Conservation (phyloP, 2,888 invertebrate genomes). For the Cremastobaeus sp. region DNA sequence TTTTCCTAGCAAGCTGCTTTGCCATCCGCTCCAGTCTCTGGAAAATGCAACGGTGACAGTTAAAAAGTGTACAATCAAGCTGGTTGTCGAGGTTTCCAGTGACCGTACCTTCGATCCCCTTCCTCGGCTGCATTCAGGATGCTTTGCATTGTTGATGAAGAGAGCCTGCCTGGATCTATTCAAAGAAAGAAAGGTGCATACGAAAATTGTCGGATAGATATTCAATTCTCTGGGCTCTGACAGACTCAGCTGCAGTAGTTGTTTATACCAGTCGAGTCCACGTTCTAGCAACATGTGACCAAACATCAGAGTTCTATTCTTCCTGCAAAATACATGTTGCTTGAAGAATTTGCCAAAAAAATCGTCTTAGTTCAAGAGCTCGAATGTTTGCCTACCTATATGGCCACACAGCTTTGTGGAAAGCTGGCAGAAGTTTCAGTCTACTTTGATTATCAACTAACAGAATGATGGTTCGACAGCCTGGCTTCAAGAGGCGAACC, state of each 20-base stretch:
- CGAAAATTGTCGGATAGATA: constrained; percentile 97
- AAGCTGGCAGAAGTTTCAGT: constrained; percentile 91
- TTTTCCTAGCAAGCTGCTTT: constrained; percentile 73
- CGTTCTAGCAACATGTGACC: constrained; percentile 95
- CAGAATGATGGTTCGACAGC: constrained; percentile 94
- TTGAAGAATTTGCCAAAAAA: no score
- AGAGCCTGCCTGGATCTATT: constrained; percentile 99
- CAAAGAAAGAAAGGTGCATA: constrained; percentile 96
- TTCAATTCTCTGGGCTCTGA: constrained; percentile 89
- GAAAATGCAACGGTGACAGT: constrained; percentile 12
- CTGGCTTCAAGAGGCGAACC: constrained; percentile 94
- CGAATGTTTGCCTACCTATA: constrained; percentile 92
- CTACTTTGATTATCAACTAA: constrained; percentile 94
- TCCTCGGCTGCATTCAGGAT: constrained; percentile 85
- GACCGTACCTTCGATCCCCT: constrained; percentile 83
- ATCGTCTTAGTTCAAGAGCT: neutral
- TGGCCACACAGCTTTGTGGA: constrained; percentile 96
- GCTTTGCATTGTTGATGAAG: constrained; percentile 98
- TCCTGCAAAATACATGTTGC: no score
- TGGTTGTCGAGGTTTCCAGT: neutral
- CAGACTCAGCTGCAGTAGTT: constrained; percentile 91
- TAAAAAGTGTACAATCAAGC: neutral
- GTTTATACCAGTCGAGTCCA: constrained; percentile 95
- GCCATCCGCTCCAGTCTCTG: constrained; percentile 87
- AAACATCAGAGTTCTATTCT: constrained; percentile 96